Evolutionary conservation across 2,113 vertebrate species (phyloP).

Genomic region (Regulus satrapa): DNA sequence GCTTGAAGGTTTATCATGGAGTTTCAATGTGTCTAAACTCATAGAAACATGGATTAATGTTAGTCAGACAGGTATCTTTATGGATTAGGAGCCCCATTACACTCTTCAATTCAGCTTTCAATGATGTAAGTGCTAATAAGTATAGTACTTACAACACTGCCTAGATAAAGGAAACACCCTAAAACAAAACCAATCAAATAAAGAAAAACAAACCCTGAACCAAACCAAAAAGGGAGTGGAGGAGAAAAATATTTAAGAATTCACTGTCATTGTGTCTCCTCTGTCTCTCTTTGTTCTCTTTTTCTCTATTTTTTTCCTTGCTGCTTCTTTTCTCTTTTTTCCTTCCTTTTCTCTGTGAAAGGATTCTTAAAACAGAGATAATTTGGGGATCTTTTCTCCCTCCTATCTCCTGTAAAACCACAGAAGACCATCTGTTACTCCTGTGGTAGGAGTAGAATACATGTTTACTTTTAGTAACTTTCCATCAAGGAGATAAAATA

Average conservation of each 20-base stretch:
- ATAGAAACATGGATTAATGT: not conserved
- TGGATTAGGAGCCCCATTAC: not conserved
- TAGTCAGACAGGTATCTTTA: not conserved
- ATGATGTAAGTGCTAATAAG: not conserved
- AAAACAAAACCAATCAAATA: not conserved
- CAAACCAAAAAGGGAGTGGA: not conserved
- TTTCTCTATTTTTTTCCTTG: not conserved
- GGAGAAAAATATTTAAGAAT: not conserved
- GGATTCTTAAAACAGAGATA: not conserved
- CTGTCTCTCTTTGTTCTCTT: not conserved
- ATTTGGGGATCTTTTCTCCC: not conserved
- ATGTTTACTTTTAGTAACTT: constrained; percentile 40
- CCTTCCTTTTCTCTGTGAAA: not conserved
- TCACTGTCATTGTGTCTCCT: not conserved
- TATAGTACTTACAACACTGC: not conserved
- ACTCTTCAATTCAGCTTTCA: not conserved
- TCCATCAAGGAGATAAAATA: constrained; percentile 17
- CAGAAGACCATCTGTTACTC: constrained; percentile 43
- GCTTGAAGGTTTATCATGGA: not conserved
- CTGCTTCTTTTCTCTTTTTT: not conserved
- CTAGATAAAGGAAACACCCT: not conserved
- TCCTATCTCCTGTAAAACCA: constrained; percentile 24
- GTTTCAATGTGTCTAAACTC: not conserved
- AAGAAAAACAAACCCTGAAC: not conserved
- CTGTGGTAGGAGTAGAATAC: constrained; percentile 8